phyloP scores from a whole-genome alignment of 2,113 vertebrate genomes.

The Murina feae region DNA sequence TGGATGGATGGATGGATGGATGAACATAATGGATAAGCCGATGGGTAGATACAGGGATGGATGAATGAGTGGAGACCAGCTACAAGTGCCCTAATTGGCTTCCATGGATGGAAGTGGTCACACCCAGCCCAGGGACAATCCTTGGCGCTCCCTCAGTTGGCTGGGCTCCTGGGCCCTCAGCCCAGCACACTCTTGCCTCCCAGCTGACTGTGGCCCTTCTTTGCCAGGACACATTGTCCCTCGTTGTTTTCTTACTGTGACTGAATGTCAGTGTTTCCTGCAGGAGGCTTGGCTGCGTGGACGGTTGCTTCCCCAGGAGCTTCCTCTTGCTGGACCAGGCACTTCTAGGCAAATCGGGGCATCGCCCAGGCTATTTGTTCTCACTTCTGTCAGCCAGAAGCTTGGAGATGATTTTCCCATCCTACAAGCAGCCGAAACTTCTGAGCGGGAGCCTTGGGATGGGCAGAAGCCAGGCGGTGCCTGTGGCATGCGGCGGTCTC shows the following conservation, averaged over 20 bases:
- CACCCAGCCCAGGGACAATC: neutral
- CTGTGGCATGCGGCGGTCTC: neutral
- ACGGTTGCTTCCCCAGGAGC: neutral
- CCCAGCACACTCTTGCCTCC: no score
- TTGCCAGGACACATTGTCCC: neutral
- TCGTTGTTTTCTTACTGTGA: neutral
- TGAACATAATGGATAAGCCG: neutral
- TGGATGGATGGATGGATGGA: neutral
- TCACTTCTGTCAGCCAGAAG: neutral
- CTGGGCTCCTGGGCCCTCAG: neutral
- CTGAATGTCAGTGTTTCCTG: neutral
- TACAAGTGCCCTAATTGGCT: neutral
- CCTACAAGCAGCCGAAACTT: neutral
- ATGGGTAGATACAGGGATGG: neutral
- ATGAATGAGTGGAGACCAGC: neutral
- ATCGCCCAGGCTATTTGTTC: accelerated
- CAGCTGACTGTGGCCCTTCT: neutral
- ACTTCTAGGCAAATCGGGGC: neutral
- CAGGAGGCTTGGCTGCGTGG: neutral
- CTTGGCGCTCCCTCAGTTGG: neutral
- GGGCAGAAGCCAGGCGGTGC: neutral
- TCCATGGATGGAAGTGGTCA: neutral
- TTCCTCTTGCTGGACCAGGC: neutral
- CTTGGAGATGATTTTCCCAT: neutral
- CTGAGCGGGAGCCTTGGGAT: neutral